Base-by-base conservation (phyloP, 2,113 vertebrate genomes). In the Dolichotis patagonum region DNA sequence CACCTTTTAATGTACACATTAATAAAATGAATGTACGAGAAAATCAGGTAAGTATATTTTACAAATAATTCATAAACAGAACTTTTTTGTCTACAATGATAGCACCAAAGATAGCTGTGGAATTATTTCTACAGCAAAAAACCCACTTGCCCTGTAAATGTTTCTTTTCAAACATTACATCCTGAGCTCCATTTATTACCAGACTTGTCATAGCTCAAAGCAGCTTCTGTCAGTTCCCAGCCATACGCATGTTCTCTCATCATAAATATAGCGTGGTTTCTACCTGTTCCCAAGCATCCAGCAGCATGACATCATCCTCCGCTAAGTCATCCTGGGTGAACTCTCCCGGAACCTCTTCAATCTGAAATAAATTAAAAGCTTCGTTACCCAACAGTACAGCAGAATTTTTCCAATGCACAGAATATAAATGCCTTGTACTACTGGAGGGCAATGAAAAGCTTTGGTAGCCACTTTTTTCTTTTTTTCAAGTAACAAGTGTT, bases 201-300 rank as follows among this genome's bases (percentile, higher is more conserved):
- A 83, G 41, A 85, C 8, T 75, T 84, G n/a, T 7, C 30, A 71
- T 67, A 90, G 94, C 41, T 69, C 91, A 89, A 41, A 75, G 65
- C 22, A 69, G 52, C 7, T 86, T 65, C 24, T 85, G 12, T 54
- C 71, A 65, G 52, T 22, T 91, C 62, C 20, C 28, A 78, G 30
- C 7, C 14, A 8, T 17, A 80, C 65, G 24, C 16, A 12, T 2
- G 54, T 20, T 8, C 28, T 91, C 49, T 63, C 32, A 26, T 91
- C 52, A 35, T 35, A 20, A 54, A 90, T 28, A 91, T 91, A 88
- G 38, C 22, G n/a, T 0, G 32, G 43, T 26, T 35, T 73, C 95
- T 98, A 99, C 99, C 99, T 99, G 99, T 85, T 99, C 99, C 99
- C 99, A 99, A n/a, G 98, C 96, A 92, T 99, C 99, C 92, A 99